Base-by-base conservation (phyloP, 2,113 vertebrate genomes). In the Calyptomena viridis region DNA sequence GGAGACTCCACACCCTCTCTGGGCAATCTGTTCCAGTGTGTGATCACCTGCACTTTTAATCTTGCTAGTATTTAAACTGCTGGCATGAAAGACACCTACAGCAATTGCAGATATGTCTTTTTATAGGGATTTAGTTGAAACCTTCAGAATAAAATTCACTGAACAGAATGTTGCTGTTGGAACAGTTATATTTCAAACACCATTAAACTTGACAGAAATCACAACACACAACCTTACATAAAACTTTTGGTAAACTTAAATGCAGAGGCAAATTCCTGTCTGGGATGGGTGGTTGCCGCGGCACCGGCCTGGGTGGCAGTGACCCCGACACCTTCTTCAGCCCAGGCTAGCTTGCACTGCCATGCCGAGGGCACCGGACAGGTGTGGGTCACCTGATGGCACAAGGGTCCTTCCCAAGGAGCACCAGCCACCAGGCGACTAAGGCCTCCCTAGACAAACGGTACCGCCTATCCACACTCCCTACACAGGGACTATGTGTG, bases 221-320 rank as follows among this genome's bases (percentile, higher is more conserved):
- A 74, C 55, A 83, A 59, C 30, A 42, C 24, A 80, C 21, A 50
- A 31, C 39, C 50, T 58, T 30, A 63, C 14, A 91, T 71, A 90
- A 94, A 62, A 37, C 28, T 83, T 89, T 33, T 60, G n/a, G n/a
- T 16, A 91, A 87, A 80, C 19, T 50, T 55, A 71, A 80, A 83
- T 1, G 2, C 0, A 0, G 42, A 83, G 17, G 19, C 4, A 47
- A 60, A 53, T 67, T 68, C 27, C 14, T 58, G 22, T 62, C 14
- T 18, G 27, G 58, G 13, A 52, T 40, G 37, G 14, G 12, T 66
- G n/a, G n/a, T n/a, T n/a, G n/a, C n/a, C n/a, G n/a, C n/a, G n/a
- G n/a, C n/a, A n/a, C n/a, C n/a, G n/a, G n/a, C n/a, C n/a, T n/a
- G n/a, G n/a, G n/a, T n/a, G n/a, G n/a, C n/a, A n/a, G n/a, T n/a